phyloP scores from a whole-genome alignment of 2,797 vertebrate genomes.

The Vultur gryphus region DNA sequence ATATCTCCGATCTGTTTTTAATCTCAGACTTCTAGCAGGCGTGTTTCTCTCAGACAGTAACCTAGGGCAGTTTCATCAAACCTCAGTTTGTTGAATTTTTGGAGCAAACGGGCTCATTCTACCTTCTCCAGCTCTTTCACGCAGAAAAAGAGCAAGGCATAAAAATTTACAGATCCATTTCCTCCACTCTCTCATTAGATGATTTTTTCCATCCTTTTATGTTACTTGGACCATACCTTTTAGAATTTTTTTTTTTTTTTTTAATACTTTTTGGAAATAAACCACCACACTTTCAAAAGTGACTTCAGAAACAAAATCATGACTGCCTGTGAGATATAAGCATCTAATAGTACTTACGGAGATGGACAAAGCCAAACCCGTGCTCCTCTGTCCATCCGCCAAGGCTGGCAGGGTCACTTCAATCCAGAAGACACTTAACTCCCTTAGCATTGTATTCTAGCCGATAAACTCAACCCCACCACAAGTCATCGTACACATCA shows the following conservation, averaged over 20 bases:
- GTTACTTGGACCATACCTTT: not conserved
- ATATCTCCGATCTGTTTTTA: not conserved
- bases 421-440: not conserved
- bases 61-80: not conserved
- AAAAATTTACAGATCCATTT: not conserved
- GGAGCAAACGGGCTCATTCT: not conserved
- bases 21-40: not conserved
- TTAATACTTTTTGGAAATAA: not conserved
- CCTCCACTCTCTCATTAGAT: not conserved
- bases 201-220: not conserved
- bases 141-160: not conserved
- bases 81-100: not conserved
- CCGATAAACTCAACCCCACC: not conserved
- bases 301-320: not conserved
- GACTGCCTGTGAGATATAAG: not conserved
- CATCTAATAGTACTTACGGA: fast-evolving
- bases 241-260: not conserved
- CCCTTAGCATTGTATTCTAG: not conserved
- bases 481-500: not conserved
- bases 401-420: not conserved
- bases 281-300: not conserved
- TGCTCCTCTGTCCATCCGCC: not conserved
- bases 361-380: not conserved
- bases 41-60: not conserved
- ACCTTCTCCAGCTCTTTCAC: not conserved